phyloP scores from a whole-genome alignment of 2,113 vertebrate species.

The Charina bottae region DNA sequence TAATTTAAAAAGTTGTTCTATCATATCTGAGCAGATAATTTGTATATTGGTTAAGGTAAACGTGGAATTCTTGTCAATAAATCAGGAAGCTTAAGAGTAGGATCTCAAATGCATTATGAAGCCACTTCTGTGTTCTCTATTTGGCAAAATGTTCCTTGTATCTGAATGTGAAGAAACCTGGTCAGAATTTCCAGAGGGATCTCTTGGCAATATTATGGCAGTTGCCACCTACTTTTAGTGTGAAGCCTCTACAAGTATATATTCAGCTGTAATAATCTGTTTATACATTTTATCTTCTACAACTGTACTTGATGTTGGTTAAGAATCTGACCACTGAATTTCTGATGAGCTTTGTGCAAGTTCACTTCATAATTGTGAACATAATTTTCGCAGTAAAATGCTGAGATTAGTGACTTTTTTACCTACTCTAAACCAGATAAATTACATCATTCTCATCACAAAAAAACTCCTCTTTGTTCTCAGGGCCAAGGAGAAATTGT shows the following conservation, averaged over 20 bases:
- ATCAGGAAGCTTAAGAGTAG: background rate
- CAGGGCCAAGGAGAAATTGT: background rate
- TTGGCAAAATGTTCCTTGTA: constrained; percentile 5
- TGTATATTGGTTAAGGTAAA: background rate
- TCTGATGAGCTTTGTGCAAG: constrained; percentile 13
- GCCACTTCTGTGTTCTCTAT: constrained; percentile 1
- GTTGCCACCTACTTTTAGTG: constrained; percentile 38
- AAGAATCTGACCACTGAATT: constrained; percentile 18
- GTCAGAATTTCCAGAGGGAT: constrained; percentile 18
- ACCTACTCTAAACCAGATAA: background rate
- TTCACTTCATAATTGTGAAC: constrained; percentile 15
- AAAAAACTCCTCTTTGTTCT: background rate
- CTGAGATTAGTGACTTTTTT: constrained; percentile 13
- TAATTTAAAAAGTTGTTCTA: background rate
- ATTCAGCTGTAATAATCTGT: constrained; percentile 6
- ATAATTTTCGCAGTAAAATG: constrained; percentile 19
- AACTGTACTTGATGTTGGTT: constrained; percentile 12
- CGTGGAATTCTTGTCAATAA: background rate
- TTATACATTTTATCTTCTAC: constrained; percentile 27
- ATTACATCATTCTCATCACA: background rate
- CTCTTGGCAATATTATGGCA: constrained; percentile 6
- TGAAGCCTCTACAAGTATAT: constrained; percentile 6
- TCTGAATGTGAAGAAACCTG: constrained; percentile 7
- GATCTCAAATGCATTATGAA: background rate
- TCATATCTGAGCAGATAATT: background rate